Conservation (phyloP, 2,888 invertebrate genomes). For the Boloria euphrosyne region DNA sequence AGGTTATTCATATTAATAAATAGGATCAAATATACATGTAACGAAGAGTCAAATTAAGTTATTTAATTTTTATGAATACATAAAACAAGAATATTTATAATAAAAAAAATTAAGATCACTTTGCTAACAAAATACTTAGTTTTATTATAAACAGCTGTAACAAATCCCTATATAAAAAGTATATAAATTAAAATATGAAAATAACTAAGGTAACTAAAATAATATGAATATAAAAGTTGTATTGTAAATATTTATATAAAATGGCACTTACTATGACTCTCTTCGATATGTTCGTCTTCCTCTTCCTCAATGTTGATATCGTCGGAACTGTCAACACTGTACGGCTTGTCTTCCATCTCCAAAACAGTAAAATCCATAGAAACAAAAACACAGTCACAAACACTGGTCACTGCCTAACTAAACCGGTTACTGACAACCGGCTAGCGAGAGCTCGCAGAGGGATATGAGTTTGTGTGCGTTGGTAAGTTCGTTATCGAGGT, state of each 20-base stretch:
- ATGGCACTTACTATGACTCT: slow-evolving; percentile 68
- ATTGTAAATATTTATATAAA: slow-evolving; percentile 31
- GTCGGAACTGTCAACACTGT: slow-evolving; percentile 79
- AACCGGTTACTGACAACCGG: slow-evolving; percentile 81
- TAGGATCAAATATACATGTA: background rate
- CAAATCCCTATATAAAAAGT: background rate
- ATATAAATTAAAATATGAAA: background rate
- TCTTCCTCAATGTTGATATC: slow-evolving; percentile 78
- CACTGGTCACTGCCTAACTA: slow-evolving; percentile 66
- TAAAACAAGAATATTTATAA: too few relatives aligned
- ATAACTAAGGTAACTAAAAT: background rate
- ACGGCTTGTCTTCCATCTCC: slow-evolving; percentile 79
- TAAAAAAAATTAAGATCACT: too few relatives aligned
- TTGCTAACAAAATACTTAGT: too few relatives aligned
- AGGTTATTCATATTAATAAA: background rate
- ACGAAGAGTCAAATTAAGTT: background rate
- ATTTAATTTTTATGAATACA: background rate
- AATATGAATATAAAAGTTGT: slow-evolving; percentile 29
- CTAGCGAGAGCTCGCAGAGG: slow-evolving; percentile 77
- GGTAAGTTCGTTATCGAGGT: slow-evolving; percentile 57
- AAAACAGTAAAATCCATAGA: slow-evolving; percentile 65
- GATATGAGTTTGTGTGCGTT: slow-evolving; percentile 78
- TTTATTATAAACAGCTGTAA: too few relatives aligned
- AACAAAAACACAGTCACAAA: slow-evolving; percentile 65
- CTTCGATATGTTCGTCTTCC: slow-evolving; percentile 70